phyloP scores from a whole-genome alignment of 2,113 vertebrate species.

The Turdus rufiventris region DNA sequence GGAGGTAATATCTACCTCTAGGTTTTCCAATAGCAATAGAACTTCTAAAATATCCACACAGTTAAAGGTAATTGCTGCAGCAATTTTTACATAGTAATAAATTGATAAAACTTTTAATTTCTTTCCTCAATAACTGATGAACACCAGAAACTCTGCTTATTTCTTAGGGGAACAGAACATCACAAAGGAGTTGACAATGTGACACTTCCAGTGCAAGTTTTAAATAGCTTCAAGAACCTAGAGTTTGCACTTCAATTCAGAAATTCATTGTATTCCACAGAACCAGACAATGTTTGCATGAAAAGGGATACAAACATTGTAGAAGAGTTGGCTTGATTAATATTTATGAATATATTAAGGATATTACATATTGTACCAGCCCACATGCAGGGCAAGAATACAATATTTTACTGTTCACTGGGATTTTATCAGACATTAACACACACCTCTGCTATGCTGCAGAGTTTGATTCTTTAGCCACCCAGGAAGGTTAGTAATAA shows the following conservation, averaged over 20 bases:
- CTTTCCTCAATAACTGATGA: background rate
- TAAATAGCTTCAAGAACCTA: background rate
- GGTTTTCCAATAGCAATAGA: background rate
- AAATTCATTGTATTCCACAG: background rate
- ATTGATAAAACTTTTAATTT: background rate
- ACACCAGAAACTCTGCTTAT: background rate
- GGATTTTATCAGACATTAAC: constrained; percentile 1
- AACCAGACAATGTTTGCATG: background rate
- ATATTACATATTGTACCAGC: background rate
- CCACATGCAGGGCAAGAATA: background rate
- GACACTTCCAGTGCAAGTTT: background rate
- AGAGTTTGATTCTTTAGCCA: background rate
- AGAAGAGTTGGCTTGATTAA: background rate
- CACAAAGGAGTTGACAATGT: background rate
- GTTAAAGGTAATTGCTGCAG: background rate
- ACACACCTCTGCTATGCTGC: background rate
- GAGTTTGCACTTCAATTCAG: background rate
- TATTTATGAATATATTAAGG: background rate
- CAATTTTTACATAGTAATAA: background rate
- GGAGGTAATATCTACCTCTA: background rate
- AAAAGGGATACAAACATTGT: background rate
- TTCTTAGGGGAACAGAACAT: background rate
- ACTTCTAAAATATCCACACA: background rate
- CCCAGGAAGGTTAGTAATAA: background rate
- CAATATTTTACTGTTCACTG: background rate